Evolutionary conservation across 2,797 vertebrate species (phyloP).

Genomic region (Micrastur ruficollis): DNA sequence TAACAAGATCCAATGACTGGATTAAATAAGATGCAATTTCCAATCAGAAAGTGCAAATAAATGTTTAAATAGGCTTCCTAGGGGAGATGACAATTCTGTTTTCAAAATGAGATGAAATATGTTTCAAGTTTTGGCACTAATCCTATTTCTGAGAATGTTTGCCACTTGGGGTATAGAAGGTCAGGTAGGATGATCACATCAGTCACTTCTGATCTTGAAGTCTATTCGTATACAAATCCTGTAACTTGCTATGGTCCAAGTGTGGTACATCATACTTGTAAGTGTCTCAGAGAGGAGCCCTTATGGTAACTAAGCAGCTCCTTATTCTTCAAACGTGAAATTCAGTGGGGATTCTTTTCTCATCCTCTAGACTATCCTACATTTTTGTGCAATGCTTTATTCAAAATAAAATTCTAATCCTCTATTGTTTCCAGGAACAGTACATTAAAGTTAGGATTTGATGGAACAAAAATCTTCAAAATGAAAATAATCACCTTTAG

Average conservation of each 20-base stretch:
- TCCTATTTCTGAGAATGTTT: background rate
- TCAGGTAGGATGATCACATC: background rate
- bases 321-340: background rate
- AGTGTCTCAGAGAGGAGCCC: background rate
- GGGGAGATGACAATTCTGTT: background rate
- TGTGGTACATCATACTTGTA: background rate
- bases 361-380: background rate
- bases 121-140: background rate
- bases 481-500: background rate
- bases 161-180: background rate
- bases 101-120: background rate
- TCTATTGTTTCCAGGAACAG: background rate
- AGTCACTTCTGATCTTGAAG: background rate
- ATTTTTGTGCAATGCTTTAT: background rate
- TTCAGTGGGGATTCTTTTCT: background rate
- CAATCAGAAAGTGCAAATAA: background rate
- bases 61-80: background rate
- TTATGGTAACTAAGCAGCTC: background rate
- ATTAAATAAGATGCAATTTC: background rate
- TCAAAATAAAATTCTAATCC: background rate
- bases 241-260: background rate
- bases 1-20: background rate
- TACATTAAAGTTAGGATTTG: background rate
- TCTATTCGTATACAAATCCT: background rate
- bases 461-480: background rate